A percentile compares a stretch with the other conserved stretches of the same genome.
phyloP scores from a whole-genome alignment of 2,113 vertebrate genomes.

The Melanerpes formicivorus region DNA sequence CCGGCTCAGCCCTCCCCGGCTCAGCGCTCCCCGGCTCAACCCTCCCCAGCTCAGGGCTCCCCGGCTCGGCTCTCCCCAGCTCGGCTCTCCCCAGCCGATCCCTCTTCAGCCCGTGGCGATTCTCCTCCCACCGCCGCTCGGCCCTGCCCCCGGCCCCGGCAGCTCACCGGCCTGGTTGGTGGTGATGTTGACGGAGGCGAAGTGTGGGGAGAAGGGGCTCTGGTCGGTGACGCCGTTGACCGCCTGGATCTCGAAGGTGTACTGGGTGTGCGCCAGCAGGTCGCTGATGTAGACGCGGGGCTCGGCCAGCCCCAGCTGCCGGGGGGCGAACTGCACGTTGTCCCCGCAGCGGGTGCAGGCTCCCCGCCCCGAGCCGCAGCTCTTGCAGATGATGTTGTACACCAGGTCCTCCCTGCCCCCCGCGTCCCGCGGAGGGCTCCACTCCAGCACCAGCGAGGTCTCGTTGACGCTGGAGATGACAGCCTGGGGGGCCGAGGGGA shows the following conservation, averaged over 20 bases:
- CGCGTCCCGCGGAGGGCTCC: constrained; percentile 82
- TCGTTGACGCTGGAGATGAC: constrained; percentile 97
- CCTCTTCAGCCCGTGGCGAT: too few relatives aligned
- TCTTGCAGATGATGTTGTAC: constrained; percentile 98
- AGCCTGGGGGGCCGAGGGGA: constrained; percentile 85
- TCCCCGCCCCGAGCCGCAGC: constrained; percentile 85
- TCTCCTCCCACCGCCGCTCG: too few relatives aligned
- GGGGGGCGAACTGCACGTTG: constrained; percentile 91
- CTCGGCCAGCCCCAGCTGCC: constrained; percentile 90
- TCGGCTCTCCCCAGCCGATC: too few relatives aligned
- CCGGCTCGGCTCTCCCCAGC: too few relatives aligned
- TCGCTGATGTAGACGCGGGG: constrained; percentile 88
- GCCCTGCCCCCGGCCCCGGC: too few relatives aligned
- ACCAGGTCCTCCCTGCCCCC: constrained; percentile 92
- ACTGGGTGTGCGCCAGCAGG: constrained; percentile 93
- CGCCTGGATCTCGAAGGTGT: constrained; percentile 96
- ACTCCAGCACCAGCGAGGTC: constrained; percentile 91
- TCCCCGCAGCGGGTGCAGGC: constrained; percentile 94
- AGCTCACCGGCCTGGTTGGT: constrained; percentile 96
- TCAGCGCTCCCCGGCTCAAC: too few relatives aligned
- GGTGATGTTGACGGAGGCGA: constrained; percentile 93
- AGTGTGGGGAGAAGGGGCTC: constrained; percentile 91
- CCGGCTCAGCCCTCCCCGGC: too few relatives aligned
- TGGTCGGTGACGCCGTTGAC: constrained; percentile 95
- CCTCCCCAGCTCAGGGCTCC: too few relatives aligned